Conservation (phyloP, 2,888 invertebrate genomes). For the Calameuta pallipes region DNA sequence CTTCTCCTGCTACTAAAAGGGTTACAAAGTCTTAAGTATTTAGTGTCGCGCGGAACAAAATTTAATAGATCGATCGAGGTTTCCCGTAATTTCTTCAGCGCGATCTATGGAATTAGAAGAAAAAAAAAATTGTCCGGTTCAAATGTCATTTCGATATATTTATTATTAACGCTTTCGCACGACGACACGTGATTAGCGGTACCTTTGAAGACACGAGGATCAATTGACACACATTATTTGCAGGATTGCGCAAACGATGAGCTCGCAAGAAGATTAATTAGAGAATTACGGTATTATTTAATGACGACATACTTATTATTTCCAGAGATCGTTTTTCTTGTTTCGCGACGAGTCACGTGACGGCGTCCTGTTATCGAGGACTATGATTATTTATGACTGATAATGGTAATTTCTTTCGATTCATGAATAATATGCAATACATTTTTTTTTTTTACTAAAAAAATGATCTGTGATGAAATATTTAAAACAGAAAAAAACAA, state of each 20-base stretch:
- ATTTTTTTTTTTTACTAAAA: background rate
- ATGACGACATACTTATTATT: background rate
- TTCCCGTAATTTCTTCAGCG: background rate
- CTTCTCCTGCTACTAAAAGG: too few species aligned
- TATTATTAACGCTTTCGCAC: background rate
- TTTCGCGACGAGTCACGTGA: background rate
- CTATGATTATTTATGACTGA: background rate
- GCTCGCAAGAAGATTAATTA: background rate
- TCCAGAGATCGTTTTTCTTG: background rate
- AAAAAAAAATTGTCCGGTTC: background rate
- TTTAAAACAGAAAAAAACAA: background rate
- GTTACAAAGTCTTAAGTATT: too few species aligned
- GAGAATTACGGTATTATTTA: background rate
- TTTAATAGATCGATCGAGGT: background rate
- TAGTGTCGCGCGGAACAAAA: background rate
- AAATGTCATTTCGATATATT: background rate
- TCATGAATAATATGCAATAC: background rate
- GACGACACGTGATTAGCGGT: conserved; percentile 23
- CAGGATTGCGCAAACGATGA: background rate
- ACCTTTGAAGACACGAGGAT: conserved; percentile 29
- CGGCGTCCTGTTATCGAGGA: background rate
- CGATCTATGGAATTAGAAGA: background rate
- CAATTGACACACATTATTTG: conserved; percentile 17
- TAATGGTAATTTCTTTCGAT: background rate
- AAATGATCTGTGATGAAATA: background rate